Conservation (phyloP, 2,797 vertebrate genomes). For the Myotis daubentonii region DNA sequence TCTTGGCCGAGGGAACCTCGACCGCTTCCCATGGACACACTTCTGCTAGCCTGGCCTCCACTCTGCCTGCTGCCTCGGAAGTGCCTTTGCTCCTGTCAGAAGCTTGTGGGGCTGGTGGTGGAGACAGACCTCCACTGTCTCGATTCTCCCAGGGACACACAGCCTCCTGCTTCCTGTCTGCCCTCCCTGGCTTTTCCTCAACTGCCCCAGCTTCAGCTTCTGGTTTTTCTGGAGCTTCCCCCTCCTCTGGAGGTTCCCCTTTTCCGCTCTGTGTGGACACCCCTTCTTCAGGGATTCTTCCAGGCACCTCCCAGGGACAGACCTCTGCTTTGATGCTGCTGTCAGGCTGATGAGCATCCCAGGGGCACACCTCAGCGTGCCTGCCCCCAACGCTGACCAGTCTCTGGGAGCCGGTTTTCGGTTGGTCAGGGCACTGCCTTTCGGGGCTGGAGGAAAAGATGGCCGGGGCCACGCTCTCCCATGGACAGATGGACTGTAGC, state of each 20-base stretch:
- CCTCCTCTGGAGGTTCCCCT: neutral
- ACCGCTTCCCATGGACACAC: conserved; percentile 88
- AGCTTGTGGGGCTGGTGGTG: neutral
- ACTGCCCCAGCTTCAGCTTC: neutral
- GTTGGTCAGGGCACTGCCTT: neutral
- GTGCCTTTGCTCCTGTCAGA: neutral
- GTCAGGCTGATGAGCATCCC: neutral
- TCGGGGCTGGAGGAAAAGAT: neutral
- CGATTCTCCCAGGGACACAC: conserved; percentile 25
- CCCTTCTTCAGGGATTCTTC: neutral
- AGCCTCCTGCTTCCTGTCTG: neutral
- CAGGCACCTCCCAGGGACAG: conserved; percentile 49
- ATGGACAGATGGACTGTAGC: neutral
- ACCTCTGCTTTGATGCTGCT: conserved; percentile 33
- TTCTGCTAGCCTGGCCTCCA: conserved; percentile 47
- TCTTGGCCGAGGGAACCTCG: conserved; percentile 70
- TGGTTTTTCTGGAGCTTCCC: neutral
- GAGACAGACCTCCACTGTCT: neutral
- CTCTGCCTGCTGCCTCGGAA: neutral
- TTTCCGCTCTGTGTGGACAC: neutral
- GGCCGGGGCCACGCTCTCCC: neutral
- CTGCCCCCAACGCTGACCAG: neutral
- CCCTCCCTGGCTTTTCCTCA: neutral
- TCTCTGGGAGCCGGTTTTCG: neutral
- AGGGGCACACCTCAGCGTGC: conserved; percentile 63